Evolutionary conservation across 1,140 invertebrate genomes (phyloP), one percentile per base, ranked within the genome.

Genomic region (Ceratina australensis): DNA sequence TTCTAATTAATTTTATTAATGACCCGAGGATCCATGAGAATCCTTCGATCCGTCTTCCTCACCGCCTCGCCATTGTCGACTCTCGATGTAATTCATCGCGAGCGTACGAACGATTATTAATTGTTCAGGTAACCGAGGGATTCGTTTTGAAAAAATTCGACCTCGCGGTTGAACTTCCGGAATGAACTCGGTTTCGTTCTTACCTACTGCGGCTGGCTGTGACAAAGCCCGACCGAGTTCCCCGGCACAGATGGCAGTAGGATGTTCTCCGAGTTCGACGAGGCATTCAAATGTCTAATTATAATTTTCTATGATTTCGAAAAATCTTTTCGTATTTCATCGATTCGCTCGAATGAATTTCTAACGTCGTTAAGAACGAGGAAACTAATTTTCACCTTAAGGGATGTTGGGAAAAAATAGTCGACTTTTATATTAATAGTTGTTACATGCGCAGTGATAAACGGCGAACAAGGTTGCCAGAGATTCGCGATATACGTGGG

Each of bases 241-340:
- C 52, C 42, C 54, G 65, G 72, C 78, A 88, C 85, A 90, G 90
- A 90, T 91, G 90, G 90, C 90, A 89, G 89, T 87, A 90, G 86
- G 73, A 82, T 80, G 69, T 83, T 65, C 47, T 26, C 13, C 20
- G 57, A 68, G 47, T 4, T 49, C 24, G 20, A 20, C 33, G 10
- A 42, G 10, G 10, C 33, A 10, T 42, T 42, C 33, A 42, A 42
- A 42, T 7, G 8, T 42, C 33, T 42, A 42, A 42, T 42, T 42
- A 42, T 10, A 33, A 33, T 42, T 42, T 8, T 7, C 33, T 42
- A 8, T 42, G 33, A 42, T 42, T 42, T 42, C 8, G 33, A 20
- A 50, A 26, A 66, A 24, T 15, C 47, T 26, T 20, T 7, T 22
- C n/a, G 5, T 3, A 67, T 16, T 3, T 52, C 52, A 5, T 54